Evolutionary conservation across 2,797 vertebrate genomes (phyloP).

Genomic region (Parauchenoglanis ngamensis): DNA sequence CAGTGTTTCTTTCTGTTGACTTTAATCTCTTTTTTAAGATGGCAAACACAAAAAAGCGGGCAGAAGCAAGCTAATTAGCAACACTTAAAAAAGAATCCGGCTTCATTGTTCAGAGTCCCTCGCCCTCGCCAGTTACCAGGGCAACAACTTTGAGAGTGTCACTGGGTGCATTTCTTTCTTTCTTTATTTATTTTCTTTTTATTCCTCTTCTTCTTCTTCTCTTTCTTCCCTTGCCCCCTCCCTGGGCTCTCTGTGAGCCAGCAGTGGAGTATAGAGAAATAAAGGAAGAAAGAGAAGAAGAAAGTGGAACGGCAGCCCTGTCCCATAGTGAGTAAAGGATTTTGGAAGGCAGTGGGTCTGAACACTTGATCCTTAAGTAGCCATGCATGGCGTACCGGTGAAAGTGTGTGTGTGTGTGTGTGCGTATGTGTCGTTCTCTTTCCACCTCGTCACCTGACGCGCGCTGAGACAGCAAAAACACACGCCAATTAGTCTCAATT

Average conservation of each 20-base stretch:
- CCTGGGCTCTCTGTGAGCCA: conserved; percentile 21
- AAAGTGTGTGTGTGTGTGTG: conserved; percentile 45
- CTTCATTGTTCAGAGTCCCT: conserved; percentile 69
- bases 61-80: conserved; percentile 81
- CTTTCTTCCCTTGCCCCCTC: conserved; percentile 22
- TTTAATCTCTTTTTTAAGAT: conserved; percentile 81
- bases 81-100: conserved; percentile 78
- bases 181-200: conserved; percentile 52
- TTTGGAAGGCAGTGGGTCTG: conserved; percentile 35
- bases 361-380: conserved; percentile 50
- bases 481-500: conserved; percentile 69
- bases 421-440: conserved; percentile 38
- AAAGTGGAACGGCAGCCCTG: conserved; percentile 27
- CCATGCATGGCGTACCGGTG: conserved; percentile 27
- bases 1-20: conserved; percentile 74
- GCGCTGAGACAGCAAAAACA: conserved; percentile 59
- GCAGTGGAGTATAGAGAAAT: conserved; percentile 47
- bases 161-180: conserved; percentile 68
- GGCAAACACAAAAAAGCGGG: conserved; percentile 74
- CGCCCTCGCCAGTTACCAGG: conserved; percentile 78
- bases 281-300: conserved; percentile 21
- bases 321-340: conserved; percentile 20
- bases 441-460: conserved; percentile 49
- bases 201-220: conserved; percentile 51
- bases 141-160: conserved; percentile 74